Evolutionary conservation across 2,888 invertebrate genomes (phyloP).

Genomic region (Plebejus argus): DNA sequence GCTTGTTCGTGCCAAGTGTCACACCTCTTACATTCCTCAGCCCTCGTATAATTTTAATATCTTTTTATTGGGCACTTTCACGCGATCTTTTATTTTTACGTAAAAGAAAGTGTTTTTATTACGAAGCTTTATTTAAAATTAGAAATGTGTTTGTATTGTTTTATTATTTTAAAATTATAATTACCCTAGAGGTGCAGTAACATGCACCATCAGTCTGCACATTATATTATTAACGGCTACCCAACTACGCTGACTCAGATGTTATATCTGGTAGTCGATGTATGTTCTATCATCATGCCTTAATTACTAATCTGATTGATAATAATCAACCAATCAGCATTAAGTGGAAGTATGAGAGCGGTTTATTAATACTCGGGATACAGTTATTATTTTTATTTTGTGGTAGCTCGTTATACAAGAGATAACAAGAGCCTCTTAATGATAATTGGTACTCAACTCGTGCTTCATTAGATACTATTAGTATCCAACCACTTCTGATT

Average conservation of each 20-base stretch:
- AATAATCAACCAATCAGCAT: no score
- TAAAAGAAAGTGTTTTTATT: neutral
- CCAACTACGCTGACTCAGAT: no score
- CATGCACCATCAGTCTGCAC: no score
- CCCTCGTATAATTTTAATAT: conserved; percentile 7
- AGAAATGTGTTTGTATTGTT: neutral
- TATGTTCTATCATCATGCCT: no score
- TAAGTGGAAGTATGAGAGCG: neutral
- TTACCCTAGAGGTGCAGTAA: neutral
- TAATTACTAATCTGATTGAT: no score
- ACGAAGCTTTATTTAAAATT: neutral
- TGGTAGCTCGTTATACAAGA: neutral
- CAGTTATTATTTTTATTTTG: neutral
- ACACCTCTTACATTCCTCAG: neutral
- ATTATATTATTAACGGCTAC: no score
- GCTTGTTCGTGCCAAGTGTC: conserved; percentile 2
- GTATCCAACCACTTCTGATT: neutral
- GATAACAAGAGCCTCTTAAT: neutral
- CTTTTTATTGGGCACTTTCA: neutral
- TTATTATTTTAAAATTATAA: neutral
- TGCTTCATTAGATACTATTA: neutral
- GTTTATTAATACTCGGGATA: neutral
- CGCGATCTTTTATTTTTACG: conserved; percentile 1
- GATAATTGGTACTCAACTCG: neutral
- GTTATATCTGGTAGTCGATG: no score